A percentile compares a stretch with the other conserved stretches of the same genome.
Evolutionary conservation across 1,140 invertebrate genomes (phyloP).

Genomic region (Ceratosolen solmsi): DNA sequence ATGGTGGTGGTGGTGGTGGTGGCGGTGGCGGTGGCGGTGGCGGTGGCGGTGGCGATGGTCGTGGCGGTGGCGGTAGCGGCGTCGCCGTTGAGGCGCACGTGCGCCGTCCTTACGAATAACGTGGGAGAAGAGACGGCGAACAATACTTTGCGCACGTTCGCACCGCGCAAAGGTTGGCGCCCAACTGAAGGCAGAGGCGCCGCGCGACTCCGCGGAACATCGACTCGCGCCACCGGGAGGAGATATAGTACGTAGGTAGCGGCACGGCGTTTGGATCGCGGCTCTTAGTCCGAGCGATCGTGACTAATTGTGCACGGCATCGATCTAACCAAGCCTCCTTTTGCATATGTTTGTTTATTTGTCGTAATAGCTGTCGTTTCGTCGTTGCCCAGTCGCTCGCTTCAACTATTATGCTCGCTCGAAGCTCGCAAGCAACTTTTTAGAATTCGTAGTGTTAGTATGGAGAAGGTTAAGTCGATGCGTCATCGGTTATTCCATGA

Average conservation of each 20-base stretch:
- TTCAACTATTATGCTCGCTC: neutral
- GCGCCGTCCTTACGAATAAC: too few relatives aligned
- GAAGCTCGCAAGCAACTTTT: neutral
- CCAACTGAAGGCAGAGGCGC: constrained; percentile 38
- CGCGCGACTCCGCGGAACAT: constrained; percentile 14
- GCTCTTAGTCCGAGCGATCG: neutral
- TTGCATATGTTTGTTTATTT: too few relatives aligned
- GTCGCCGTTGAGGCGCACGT: too few relatives aligned
- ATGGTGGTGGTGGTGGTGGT: too few relatives aligned
- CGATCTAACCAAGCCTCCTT: neutral
- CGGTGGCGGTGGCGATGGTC: too few relatives aligned
- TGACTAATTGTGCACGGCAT: neutral
- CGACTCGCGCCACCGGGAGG: neutral
- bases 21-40: too few relatives aligned
- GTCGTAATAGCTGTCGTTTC: too few relatives aligned
- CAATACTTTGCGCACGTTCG: too few relatives aligned
- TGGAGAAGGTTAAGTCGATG: neutral
- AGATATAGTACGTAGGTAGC: neutral
- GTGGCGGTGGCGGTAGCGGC: too few relatives aligned
- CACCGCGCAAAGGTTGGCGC: constrained; percentile 36
- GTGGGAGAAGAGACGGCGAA: too few relatives aligned
- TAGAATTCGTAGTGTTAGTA: neutral
- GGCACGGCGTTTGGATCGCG: neutral
- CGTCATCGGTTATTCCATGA: constrained; percentile 25
- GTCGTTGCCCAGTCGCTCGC: too few relatives aligned